phyloP scores from a whole-genome alignment of 2,113 vertebrate species.

The Microtus oregoni region DNA sequence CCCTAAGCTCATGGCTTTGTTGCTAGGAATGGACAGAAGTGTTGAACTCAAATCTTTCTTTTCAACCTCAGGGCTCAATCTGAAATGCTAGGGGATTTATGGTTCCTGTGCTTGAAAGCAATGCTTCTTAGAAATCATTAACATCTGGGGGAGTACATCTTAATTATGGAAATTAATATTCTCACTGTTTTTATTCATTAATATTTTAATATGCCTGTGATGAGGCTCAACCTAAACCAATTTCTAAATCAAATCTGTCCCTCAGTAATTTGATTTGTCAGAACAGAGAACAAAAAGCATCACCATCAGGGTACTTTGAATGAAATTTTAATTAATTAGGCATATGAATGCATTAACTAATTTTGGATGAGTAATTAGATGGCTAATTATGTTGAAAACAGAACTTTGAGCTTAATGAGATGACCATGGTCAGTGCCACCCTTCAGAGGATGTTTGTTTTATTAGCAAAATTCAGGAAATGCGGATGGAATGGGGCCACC shows the following conservation, averaged over 20 bases:
- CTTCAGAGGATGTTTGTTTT: slow-evolving; percentile 26
- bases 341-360: slow-evolving; percentile 73
- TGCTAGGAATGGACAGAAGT: fast-evolving
- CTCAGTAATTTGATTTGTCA: slow-evolving; percentile 69
- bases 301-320: slow-evolving; percentile 56
- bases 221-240: slow-evolving; percentile 65
- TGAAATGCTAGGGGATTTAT: not conserved
- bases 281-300: slow-evolving; percentile 75
- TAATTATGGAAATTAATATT: slow-evolving; percentile 72
- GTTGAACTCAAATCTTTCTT: not conserved
- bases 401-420: slow-evolving; percentile 65
- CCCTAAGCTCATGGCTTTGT: fast-evolving
- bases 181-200: slow-evolving; percentile 77
- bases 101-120: not conserved
- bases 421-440: not conserved
- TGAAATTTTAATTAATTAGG: slow-evolving; percentile 78
- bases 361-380: slow-evolving; percentile 80
- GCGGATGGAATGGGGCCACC: not conserved
- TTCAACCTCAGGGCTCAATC: not conserved
- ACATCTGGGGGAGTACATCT: not conserved
- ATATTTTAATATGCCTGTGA: slow-evolving; percentile 68
- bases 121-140: slow-evolving; percentile 40
- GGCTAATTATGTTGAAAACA: slow-evolving; percentile 79
- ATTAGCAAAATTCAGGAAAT: slow-evolving; percentile 35
- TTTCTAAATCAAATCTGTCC: slow-evolving; percentile 81